A percentile compares a stretch with the other conserved stretches of the same genome.
phyloP scores from a whole-genome alignment of 2,113 vertebrate species.

The Cephalopterus ornatus region DNA sequence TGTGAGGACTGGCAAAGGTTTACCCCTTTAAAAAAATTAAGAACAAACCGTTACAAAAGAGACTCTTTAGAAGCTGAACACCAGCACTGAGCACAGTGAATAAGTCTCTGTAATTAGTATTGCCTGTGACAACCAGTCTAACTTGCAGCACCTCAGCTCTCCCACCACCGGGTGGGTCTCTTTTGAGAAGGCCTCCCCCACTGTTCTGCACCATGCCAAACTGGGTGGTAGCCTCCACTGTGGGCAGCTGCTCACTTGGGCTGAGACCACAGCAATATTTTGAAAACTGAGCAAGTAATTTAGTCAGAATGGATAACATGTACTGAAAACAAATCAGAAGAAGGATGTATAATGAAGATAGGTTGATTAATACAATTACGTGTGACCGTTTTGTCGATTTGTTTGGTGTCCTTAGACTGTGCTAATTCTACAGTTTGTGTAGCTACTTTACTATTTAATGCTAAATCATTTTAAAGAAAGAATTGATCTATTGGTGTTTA shows the following conservation, averaged over 20 bases:
- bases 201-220: neutral
- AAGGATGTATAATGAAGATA: neutral
- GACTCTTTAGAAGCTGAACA: neutral
- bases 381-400: neutral
- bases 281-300: neutral
- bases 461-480: neutral
- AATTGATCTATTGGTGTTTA: neutral
- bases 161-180: rapidly evolving
- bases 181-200: neutral
- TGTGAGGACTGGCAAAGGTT: neutral
- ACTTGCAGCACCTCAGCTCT: neutral
- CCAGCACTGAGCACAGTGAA: neutral
- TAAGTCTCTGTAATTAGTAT: neutral
- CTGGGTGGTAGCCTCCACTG: neutral
- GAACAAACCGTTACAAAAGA: neutral
- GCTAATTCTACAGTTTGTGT: neutral
- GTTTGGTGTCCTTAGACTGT: neutral
- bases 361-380: neutral
- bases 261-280: neutral
- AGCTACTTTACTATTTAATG: neutral
- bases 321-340: neutral
- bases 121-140: neutral
- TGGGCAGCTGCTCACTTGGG: neutral
- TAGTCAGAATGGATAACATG: neutral
- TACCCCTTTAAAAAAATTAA: neutral